Conservation (phyloP, 2,113 vertebrate genomes). For the Eptesicus fuscus region DNA sequence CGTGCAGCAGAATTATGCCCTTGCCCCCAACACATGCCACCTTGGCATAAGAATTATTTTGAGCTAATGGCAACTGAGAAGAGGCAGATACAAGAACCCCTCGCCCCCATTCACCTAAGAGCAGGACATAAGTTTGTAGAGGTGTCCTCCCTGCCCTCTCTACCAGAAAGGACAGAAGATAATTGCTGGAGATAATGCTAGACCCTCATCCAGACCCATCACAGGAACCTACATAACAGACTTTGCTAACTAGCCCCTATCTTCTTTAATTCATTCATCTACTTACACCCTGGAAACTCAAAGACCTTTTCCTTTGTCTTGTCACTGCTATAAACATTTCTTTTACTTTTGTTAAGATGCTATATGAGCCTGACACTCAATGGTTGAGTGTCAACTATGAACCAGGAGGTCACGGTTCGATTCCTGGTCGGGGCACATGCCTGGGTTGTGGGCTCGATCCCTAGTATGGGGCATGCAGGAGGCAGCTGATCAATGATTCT, state of each 20-base stretch:
- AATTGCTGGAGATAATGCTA: neutral
- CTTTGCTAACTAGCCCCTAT: too few relatives aligned
- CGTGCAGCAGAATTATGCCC: neutral
- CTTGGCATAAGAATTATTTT: neutral
- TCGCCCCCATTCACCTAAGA: neutral
- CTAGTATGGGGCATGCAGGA: too few relatives aligned
- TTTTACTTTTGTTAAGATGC: neutral
- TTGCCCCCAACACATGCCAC: neutral
- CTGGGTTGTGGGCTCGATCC: too few relatives aligned
- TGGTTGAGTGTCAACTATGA: neutral
- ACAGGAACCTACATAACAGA: too few relatives aligned
- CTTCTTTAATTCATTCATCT: neutral
- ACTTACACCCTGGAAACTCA: neutral
- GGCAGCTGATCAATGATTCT: too few relatives aligned
- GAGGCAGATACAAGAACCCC: neutral
- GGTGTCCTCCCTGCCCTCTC: neutral
- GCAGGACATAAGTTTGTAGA: neutral
- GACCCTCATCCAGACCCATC: neutral
- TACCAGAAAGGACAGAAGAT: neutral
- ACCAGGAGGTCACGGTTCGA: too few relatives aligned
- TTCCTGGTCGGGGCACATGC: too few relatives aligned
- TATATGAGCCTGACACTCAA: neutral
- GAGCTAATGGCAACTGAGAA: neutral
- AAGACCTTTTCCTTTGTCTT: neutral
- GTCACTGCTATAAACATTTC: neutral